These are phyloP conservation scores for Lasius platythorax DNA, from an alignment of 2,888 invertebrate genomes.

Conservation along the genomic window DNA sequence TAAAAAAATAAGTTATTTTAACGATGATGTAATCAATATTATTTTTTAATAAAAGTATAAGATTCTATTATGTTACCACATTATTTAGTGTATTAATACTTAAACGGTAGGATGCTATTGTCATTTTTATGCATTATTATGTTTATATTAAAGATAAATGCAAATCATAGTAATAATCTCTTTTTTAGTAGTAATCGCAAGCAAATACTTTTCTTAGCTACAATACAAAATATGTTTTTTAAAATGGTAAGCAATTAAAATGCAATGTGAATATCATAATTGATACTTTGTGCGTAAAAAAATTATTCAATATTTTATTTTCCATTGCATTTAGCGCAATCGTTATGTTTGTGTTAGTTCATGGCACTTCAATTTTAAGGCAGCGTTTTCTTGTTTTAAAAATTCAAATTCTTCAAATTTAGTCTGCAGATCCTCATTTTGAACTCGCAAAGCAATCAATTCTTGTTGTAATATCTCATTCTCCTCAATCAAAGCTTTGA, in stretches of 20 bases:
- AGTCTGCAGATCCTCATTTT: constrained; percentile 78
- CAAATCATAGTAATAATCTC: constrained; percentile 21
- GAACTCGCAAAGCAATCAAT: constrained; percentile 73
- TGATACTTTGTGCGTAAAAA: neutral
- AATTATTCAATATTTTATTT: neutral
- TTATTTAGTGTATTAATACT: constrained; percentile 25
- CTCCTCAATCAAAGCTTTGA: constrained; percentile 76
- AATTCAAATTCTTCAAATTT: constrained; percentile 76
- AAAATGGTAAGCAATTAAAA: constrained; percentile 23
- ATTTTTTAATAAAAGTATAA: constrained; percentile 13
- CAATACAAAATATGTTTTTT: neutral
- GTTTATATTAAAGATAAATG: constrained; percentile 12
- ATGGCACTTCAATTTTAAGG: constrained; percentile 78
- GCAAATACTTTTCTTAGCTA: neutral
- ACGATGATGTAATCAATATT: constrained; percentile 16
- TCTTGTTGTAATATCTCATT: constrained; percentile 80
- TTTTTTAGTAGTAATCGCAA: neutral
- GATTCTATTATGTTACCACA: neutral
- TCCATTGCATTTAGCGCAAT: constrained; percentile 17
- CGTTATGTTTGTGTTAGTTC: constrained; percentile 71
- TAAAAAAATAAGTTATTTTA: constrained; percentile 57
- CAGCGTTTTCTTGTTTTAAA: constrained; percentile 80
- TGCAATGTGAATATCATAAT: neutral
- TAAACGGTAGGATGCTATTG: neutral
- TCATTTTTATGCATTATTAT: neutral